These are phyloP conservation scores for Bellardia pandia DNA, from an alignment of 2,888 invertebrate species.

Conservation along the genomic window DNA sequence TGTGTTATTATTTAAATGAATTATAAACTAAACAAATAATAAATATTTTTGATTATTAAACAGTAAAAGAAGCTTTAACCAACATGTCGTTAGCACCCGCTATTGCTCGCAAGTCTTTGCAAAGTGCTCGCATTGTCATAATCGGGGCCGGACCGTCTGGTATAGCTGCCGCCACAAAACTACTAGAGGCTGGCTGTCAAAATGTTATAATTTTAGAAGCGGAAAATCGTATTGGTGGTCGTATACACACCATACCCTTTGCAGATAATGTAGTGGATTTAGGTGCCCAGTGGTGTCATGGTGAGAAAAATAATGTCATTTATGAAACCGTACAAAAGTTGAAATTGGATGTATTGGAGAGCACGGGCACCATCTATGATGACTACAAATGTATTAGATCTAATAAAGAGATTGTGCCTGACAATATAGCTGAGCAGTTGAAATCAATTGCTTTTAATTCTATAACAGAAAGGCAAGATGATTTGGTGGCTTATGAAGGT, in stretches of 20 bases:
- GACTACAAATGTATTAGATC: conserved; percentile 81
- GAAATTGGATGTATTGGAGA: conserved; percentile 77
- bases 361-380: conserved; percentile 79
- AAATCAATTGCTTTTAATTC: conserved; percentile 83
- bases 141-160: conserved; percentile 84
- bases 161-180: conserved; percentile 82
- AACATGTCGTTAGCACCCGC: conserved; percentile 12
- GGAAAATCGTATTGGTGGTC: conserved; percentile 87
- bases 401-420: conserved; percentile 82
- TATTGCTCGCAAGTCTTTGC: conserved; percentile 42
- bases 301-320: conserved; percentile 87
- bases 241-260: conserved; percentile 85
- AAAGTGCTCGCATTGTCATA: conserved; percentile 80
- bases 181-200: conserved; percentile 83
- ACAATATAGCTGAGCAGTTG: conserved; percentile 79
- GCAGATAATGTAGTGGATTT: conserved; percentile 87
- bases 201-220: conserved; percentile 87
- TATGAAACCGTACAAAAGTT: conserved; percentile 85
- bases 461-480: conserved; percentile 79
- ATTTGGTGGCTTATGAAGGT: conserved; percentile 79
- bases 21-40: not conserved
- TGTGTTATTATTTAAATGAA: not conserved
- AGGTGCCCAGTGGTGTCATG: conserved; percentile 90
- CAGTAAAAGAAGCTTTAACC: not conserved
- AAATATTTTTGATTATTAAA: conserved; percentile 8